Percentiles rank a stretch among this genome's conserved stretches.
These are phyloP conservation scores for Remorina albescens DNA, from an alignment of 2,797 vertebrate species.

Conservation along the genomic window DNA sequence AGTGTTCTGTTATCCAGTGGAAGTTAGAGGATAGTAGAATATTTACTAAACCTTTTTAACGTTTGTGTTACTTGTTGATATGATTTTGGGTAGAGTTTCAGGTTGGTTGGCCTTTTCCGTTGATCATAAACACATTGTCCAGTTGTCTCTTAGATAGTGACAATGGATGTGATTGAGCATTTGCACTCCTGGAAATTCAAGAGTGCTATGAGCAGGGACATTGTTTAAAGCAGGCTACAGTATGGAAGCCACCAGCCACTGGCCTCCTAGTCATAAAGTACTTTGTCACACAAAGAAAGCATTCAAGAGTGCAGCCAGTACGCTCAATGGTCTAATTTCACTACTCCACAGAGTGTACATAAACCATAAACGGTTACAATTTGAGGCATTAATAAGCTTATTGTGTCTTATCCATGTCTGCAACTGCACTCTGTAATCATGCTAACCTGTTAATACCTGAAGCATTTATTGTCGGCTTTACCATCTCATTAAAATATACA, in stretches of 20 bases:
- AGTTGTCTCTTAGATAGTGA: conserved; percentile 28
- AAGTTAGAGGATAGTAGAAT: conserved; percentile 27
- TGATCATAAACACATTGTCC: conserved; percentile 20
- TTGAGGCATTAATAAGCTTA: conserved; percentile 39
- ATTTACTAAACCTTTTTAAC: conserved; percentile 12
- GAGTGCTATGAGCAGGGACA: conserved; percentile 53
- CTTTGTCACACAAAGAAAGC: conserved; percentile 62
- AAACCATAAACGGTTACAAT: conserved; percentile 36
- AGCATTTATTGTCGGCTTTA: conserved; percentile 24
- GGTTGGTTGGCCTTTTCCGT: conserved; percentile 26
- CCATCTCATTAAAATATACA: conserved; percentile 1
- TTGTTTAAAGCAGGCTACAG: conserved; percentile 60
- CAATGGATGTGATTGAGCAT: conserved; percentile 42
- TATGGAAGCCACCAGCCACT: conserved; percentile 55
- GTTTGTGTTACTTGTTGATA: conserved; percentile 29
- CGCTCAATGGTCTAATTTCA: conserved; percentile 38
- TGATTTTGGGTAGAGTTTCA: conserved; percentile 26
- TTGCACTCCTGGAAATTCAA: too few relatives aligned
- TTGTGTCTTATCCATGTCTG: conserved; percentile 21
- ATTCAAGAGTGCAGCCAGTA: conserved; percentile 44
- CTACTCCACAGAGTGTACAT: conserved; percentile 20
- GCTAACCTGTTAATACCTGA: not conserved
- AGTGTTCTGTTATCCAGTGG: not conserved
- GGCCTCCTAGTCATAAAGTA: conserved; percentile 57
- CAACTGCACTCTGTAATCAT: conserved; percentile 18